Conservation (phyloP, 1,140 invertebrate species). For the Lordiphosa clarofinis region DNA sequence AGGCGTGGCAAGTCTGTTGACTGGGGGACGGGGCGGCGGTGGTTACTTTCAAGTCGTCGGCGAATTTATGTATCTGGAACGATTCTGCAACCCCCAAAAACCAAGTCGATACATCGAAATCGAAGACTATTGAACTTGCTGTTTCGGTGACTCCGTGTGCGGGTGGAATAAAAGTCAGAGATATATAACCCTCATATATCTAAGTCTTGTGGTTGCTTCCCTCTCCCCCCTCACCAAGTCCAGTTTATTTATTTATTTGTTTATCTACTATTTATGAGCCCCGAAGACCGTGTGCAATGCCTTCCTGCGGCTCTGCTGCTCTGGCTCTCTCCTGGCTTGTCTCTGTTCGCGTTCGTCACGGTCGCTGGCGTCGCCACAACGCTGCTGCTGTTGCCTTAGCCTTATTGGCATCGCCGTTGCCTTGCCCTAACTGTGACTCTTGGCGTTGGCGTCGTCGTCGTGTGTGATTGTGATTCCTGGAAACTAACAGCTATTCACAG, state of each 20-base stretch:
- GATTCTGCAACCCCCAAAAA: slow-evolving; percentile 46
- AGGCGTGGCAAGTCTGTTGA: slow-evolving; percentile 7
- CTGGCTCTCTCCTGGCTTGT: too few species aligned
- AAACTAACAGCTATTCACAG: slow-evolving; percentile 80
- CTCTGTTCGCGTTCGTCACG: too few species aligned
- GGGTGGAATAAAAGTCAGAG: slow-evolving; percentile 25
- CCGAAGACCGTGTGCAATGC: slow-evolving; percentile 34
- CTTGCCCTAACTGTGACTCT: slow-evolving; percentile 36
- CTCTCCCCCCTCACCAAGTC: slow-evolving; percentile 19
- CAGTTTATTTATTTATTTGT: slow-evolving; percentile 74
- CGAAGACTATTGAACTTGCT: slow-evolving; percentile 39
- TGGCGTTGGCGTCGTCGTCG: slow-evolving; percentile 28
- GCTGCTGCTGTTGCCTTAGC: slow-evolving; percentile 15
- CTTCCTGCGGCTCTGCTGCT: slow-evolving; percentile 4
- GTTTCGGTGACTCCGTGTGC: slow-evolving; percentile 15
- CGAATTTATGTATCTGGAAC: slow-evolving; percentile 64
- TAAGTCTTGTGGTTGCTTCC: slow-evolving; percentile 14
- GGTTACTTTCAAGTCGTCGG: slow-evolving; percentile 45
- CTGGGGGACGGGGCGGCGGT: slow-evolving; percentile 23
- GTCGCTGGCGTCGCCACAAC: not conserved
- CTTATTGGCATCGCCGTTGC: slow-evolving; percentile 21
- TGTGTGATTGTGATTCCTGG: slow-evolving; percentile 69
- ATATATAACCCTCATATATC: slow-evolving; percentile 70
- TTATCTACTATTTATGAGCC: slow-evolving; percentile 71
- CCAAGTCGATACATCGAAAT: slow-evolving; percentile 37